Percentiles rank a stretch among this genome's conserved stretches.
These are phyloP conservation scores for Coluber constrictor DNA, from an alignment of 2,797 vertebrate genomes.

Conservation along the genomic window DNA sequence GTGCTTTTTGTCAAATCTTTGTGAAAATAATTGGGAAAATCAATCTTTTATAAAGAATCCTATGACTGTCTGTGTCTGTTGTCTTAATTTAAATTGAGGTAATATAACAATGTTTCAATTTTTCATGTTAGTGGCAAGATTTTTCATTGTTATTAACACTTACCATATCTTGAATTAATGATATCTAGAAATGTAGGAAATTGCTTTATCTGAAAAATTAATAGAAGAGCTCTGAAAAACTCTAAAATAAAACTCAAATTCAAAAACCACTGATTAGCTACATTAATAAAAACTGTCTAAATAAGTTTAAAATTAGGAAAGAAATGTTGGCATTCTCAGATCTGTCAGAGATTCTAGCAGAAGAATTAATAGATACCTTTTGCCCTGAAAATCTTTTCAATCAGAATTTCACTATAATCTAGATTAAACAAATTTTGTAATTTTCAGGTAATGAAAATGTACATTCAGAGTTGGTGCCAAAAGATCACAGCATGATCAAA, in stretches of 20 bases:
- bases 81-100: neutral
- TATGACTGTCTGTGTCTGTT: neutral
- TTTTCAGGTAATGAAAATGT: conserved; percentile 4
- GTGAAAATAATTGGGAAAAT: neutral
- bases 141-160: neutral
- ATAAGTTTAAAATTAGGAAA: neutral
- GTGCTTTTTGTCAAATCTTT: neutral
- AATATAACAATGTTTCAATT: neutral
- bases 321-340: neutral
- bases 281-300: neutral
- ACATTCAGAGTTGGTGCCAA: neutral
- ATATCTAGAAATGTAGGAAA: neutral
- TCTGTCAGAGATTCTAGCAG: neutral
- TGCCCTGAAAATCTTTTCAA: neutral
- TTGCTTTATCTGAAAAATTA: neutral
- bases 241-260: neutral
- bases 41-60: neutral
- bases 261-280: neutral
- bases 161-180: neutral
- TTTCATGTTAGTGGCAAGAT: neutral
- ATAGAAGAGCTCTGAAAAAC: neutral
- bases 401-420: neutral
- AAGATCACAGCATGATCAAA: conserved; percentile 7
- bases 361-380: neutral
- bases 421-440: neutral